A percentile compares a stretch with the other conserved stretches of the same genome.
phyloP scores from a whole-genome alignment of 2,888 invertebrate species.

The Lordiphosa fenestrarum region DNA sequence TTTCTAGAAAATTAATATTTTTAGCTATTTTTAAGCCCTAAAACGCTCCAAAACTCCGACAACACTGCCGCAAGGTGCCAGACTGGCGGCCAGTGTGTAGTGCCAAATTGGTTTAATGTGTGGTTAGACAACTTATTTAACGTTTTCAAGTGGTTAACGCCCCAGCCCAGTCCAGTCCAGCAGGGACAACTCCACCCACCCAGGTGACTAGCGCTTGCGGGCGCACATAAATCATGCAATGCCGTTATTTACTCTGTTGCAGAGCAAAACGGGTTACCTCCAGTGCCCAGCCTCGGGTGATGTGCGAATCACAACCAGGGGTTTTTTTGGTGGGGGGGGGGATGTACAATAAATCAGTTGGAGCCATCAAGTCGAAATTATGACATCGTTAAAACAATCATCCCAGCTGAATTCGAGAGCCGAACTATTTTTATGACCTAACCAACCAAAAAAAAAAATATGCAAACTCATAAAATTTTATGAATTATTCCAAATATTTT shows the following conservation, averaged over 20 bases:
- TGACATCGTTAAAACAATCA: slow-evolving; percentile 73
- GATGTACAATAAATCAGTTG: slow-evolving; percentile 52
- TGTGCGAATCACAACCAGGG: slow-evolving; percentile 10
- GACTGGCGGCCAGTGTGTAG: slow-evolving; percentile 42
- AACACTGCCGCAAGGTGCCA: slow-evolving; percentile 46
- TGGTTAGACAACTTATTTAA: slow-evolving; percentile 74
- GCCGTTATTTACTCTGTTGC: slow-evolving; percentile 46
- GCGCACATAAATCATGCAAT: slow-evolving; percentile 65
- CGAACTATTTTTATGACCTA: slow-evolving; percentile 59
- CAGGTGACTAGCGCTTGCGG: slow-evolving; percentile 3
- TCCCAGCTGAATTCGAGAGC: slow-evolving; percentile 50
- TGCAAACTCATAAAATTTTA: slow-evolving; percentile 67
- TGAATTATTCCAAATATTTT: slow-evolving; percentile 75
- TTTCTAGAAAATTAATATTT: no score
- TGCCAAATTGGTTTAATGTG: slow-evolving; percentile 75
- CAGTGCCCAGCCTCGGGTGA: slow-evolving; percentile 25
- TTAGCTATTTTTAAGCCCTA: no score
- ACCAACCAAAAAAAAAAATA: slow-evolving; percentile 27
- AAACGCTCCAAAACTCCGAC: no score
- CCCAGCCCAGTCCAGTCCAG: slow-evolving; percentile 32
- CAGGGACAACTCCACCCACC: slow-evolving; percentile 41
- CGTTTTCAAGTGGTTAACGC: slow-evolving; percentile 71
- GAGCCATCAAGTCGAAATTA: slow-evolving; percentile 61
- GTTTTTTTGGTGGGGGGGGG: not conserved
- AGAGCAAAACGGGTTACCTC: slow-evolving; percentile 58